These are phyloP conservation scores for Noctua pronuba DNA, from an alignment of 2,888 invertebrate genomes.

Conservation along the genomic window DNA sequence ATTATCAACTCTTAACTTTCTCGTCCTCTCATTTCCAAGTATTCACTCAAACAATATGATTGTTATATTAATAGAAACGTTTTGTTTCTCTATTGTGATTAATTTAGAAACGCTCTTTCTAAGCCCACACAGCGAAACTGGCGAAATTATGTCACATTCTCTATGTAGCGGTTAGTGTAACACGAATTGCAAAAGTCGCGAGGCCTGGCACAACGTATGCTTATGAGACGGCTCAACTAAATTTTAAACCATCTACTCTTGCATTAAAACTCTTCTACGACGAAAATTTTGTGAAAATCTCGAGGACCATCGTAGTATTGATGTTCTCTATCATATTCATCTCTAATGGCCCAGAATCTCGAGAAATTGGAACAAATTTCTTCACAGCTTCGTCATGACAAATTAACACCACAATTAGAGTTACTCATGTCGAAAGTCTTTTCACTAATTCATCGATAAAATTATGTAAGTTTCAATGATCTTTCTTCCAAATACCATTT, in stretches of 20 bases:
- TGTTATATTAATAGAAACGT: conserved; percentile 24
- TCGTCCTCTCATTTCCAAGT: conserved; percentile 19
- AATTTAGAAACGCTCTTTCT: conserved; percentile 67
- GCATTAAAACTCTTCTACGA: neutral
- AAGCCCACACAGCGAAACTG: conserved; percentile 72
- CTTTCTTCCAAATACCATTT: conserved; percentile 71
- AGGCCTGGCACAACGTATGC: conserved; percentile 69
- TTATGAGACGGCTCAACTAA: conserved; percentile 66
- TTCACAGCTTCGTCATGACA: conserved; percentile 8
- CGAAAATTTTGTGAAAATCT: neutral
- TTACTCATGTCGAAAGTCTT: conserved; percentile 19
- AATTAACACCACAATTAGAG: conserved; percentile 33
- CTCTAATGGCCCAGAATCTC: conserved; percentile 4
- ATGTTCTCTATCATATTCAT: conserved; percentile 11
- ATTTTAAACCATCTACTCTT: conserved; percentile 12
- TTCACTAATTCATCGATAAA: conserved; percentile 31
- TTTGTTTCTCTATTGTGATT: conserved; percentile 38
- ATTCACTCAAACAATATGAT: conserved; percentile 12
- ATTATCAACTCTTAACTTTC: conserved; percentile 29
- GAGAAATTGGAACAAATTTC: conserved; percentile 34
- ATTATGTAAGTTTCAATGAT: conserved; percentile 65
- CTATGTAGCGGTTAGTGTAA: conserved; percentile 78
- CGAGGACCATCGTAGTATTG: neutral
- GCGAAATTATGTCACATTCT: conserved; percentile 82
- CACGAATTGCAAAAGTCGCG: conserved; percentile 80